A percentile compares a stretch with the other conserved stretches of the same genome.
Conservation (phyloP, 2,113 vertebrate genomes). For the Leptobrachium leishanense region DNA sequence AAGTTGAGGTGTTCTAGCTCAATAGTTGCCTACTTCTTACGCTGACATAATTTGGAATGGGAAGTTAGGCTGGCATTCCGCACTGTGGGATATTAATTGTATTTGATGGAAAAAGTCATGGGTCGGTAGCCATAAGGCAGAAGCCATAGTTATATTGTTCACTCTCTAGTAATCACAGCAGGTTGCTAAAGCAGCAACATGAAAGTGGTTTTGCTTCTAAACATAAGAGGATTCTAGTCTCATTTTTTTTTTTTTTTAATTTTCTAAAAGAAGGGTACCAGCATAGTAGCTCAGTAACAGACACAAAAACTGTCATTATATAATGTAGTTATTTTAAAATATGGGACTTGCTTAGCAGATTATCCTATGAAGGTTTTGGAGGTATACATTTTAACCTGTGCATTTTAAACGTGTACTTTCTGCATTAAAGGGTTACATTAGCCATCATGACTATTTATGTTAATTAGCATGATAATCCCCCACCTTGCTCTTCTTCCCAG, state of each 20-base stretch:
- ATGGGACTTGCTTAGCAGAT: no score
- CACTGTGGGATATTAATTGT: conserved; percentile 1
- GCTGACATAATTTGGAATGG: neutral
- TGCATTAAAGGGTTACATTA: no score
- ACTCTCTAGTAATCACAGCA: neutral
- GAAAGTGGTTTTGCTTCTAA: neutral
- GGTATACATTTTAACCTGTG: no score
- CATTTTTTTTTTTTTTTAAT: neutral
- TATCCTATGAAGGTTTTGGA: no score
- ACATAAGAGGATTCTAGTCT: neutral
- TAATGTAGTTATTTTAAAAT: no score
- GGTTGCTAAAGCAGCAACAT: neutral
- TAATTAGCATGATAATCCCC: no score
- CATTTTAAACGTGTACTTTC: no score
- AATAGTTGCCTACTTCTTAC: neutral
- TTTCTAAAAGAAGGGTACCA: no score
- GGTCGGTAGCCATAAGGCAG: neutral
- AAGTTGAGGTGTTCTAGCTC: neutral
- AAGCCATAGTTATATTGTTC: neutral
- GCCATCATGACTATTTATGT: no score
- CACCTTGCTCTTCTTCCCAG: no score
- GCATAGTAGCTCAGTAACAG: no score
- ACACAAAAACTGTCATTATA: no score
- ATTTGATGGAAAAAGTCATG: neutral
- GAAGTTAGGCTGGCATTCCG: neutral